Evolutionary conservation across 2,888 invertebrate species (phyloP).

Genomic region (Dynastes grantii): DNA sequence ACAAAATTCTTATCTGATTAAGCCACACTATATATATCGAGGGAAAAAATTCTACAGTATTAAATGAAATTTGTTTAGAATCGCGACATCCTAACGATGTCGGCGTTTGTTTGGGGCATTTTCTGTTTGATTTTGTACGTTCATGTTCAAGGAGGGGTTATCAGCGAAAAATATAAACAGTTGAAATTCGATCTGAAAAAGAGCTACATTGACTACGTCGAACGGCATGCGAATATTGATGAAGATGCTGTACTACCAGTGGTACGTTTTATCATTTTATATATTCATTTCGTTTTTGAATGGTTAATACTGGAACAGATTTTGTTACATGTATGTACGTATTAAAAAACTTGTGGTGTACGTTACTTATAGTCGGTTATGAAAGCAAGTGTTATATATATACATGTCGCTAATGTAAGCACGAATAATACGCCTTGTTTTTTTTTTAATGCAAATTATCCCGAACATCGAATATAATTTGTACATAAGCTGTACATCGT

Average conservation of each 20-base stretch:
- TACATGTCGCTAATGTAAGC: too few species aligned
- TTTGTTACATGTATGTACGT: too few species aligned
- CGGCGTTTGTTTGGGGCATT: background rate
- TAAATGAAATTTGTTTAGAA: background rate
- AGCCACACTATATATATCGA: background rate
- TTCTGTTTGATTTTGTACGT: background rate
- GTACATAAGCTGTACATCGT: too few species aligned
- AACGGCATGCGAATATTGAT: slow-evolving; percentile 19
- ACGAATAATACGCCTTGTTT: too few species aligned
- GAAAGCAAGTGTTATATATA: too few species aligned
- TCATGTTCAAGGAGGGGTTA: too few species aligned
- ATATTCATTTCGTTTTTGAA: background rate
- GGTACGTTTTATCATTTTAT: slow-evolving; percentile 25
- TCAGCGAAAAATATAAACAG: too few species aligned
- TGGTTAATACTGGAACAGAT: background rate
- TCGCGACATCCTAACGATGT: background rate
- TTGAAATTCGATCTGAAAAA: background rate
- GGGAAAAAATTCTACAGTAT: background rate
- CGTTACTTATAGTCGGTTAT: too few species aligned
- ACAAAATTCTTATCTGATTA: slow-evolving; percentile 14
- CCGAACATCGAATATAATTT: too few species aligned
- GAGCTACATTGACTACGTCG: background rate
- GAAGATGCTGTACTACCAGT: slow-evolving; percentile 30
- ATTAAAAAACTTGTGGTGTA: too few species aligned
- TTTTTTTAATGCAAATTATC: too few species aligned